phyloP scores from a whole-genome alignment of 2,113 vertebrate genomes.

The Hassar affinis region DNA sequence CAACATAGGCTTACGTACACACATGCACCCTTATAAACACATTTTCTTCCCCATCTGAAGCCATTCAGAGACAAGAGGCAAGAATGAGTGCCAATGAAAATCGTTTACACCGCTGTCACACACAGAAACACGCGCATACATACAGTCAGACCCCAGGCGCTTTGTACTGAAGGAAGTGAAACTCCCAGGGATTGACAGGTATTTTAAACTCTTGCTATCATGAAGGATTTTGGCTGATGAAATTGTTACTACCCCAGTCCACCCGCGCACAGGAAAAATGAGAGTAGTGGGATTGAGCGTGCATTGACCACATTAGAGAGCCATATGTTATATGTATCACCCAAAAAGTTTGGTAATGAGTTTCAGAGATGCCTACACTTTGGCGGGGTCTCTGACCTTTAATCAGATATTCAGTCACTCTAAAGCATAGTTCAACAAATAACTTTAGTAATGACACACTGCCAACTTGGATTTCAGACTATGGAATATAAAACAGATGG shows the following conservation, averaged over 20 bases:
- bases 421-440: slow-evolving; percentile 34
- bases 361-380: slow-evolving; percentile 9
- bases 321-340: slow-evolving; percentile 44
- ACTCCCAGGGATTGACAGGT: slow-evolving; percentile 33
- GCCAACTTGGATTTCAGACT: slow-evolving; percentile 9
- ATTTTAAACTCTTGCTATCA: slow-evolving; percentile 16
- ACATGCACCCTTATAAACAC: slow-evolving; percentile 32
- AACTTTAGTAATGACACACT: background rate
- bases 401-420: slow-evolving; percentile 24
- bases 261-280: slow-evolving; percentile 31
- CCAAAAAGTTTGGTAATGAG: slow-evolving; percentile 30
- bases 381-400: background rate
- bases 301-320: slow-evolving; percentile 18
- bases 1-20: slow-evolving; percentile 12
- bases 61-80: background rate
- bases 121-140: background rate
- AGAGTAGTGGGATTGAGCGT: slow-evolving; percentile 20
- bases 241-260: slow-evolving; percentile 14
- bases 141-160: background rate
- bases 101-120: slow-evolving; percentile 23
- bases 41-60: slow-evolving; percentile 14
- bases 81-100: slow-evolving; percentile 20
- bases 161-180: slow-evolving; percentile 9
- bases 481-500: slow-evolving; percentile 20
- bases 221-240: slow-evolving; percentile 21